A percentile compares a stretch with the other conserved stretches of the same genome.
Evolutionary conservation across 2,888 invertebrate genomes (phyloP).

Genomic region (Melieria omissa): DNA sequence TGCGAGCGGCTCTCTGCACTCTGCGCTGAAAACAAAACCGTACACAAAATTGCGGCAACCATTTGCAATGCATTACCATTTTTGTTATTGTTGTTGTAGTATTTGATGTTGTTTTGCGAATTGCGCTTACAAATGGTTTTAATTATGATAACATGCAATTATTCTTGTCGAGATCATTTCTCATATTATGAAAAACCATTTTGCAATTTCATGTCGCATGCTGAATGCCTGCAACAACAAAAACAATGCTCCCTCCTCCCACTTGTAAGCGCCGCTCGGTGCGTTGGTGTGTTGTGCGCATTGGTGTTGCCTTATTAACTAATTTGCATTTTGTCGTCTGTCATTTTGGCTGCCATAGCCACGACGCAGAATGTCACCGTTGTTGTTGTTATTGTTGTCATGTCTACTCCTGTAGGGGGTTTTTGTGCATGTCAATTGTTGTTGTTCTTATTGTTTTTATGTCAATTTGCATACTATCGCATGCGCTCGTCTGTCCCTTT

Average conservation of each 20-base stretch:
- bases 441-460: slow-evolving; percentile 34
- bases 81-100: slow-evolving; percentile 11
- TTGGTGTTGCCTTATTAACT: slow-evolving; percentile 29
- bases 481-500: slow-evolving; percentile 37
- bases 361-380: slow-evolving; percentile 49
- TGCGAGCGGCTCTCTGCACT: no score
- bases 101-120: background rate
- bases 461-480: slow-evolving; percentile 63
- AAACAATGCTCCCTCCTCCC: background rate
- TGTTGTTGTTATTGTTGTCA: slow-evolving; percentile 32
- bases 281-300: background rate
- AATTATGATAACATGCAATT: slow-evolving; percentile 63
- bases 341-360: slow-evolving; percentile 4
- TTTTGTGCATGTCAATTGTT: no score
- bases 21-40: no score
- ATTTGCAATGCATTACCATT: background rate
- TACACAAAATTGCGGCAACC: slow-evolving; percentile 14
- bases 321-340: slow-evolving; percentile 41
- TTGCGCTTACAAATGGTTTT: slow-evolving; percentile 52
- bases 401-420: background rate
- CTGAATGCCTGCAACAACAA: background rate
- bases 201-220: no score
- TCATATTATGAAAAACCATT: slow-evolving; percentile 35
- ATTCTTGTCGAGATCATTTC: slow-evolving; percentile 64
- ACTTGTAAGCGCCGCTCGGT: background rate